phyloP scores from a whole-genome alignment of 2,888 invertebrate genomes.

The Calameuta idolon region DNA sequence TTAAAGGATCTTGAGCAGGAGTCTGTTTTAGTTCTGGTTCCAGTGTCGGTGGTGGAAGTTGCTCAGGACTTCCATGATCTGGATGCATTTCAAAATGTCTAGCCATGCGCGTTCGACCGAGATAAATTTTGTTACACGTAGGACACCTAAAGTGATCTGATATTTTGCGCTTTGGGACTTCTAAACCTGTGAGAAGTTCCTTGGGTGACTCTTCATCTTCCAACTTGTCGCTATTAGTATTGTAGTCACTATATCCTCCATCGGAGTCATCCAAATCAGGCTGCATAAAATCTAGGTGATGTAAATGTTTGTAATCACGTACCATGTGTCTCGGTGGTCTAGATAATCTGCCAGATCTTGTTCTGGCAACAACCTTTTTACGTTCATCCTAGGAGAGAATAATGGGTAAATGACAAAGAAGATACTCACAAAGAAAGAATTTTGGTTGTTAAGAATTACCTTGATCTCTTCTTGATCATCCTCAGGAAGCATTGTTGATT shows the following conservation, averaged over 20 bases:
- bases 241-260: conserved; percentile 72
- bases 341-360: conserved; percentile 71
- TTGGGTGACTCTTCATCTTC: conserved; percentile 55
- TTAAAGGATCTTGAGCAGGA: conserved; percentile 45
- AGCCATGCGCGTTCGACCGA: conserved; percentile 73
- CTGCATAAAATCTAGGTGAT: conserved; percentile 70
- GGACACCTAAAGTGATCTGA: conserved; percentile 72
- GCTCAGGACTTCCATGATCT: conserved; percentile 69
- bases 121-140: conserved; percentile 75
- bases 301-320: conserved; percentile 72
- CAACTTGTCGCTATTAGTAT: conserved; percentile 55
- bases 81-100: conserved; percentile 75
- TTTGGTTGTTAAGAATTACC: conserved; percentile 31
- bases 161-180: conserved; percentile 66
- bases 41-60: conserved; percentile 56
- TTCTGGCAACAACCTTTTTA: conserved; percentile 69
- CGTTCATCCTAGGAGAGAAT: conserved; percentile 64
- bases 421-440: background rate
- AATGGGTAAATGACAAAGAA: background rate
- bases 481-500: conserved; percentile 41
- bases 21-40: conserved; percentile 54
- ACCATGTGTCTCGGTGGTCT: conserved; percentile 74
- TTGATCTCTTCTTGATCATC: conserved; percentile 57
- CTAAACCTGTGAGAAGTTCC: conserved; percentile 56
- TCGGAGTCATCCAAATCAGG: conserved; percentile 71